These are phyloP conservation scores for Benitochromis conjunctus DNA, from an alignment of 2,113 vertebrate species.

Conservation along the genomic window DNA sequence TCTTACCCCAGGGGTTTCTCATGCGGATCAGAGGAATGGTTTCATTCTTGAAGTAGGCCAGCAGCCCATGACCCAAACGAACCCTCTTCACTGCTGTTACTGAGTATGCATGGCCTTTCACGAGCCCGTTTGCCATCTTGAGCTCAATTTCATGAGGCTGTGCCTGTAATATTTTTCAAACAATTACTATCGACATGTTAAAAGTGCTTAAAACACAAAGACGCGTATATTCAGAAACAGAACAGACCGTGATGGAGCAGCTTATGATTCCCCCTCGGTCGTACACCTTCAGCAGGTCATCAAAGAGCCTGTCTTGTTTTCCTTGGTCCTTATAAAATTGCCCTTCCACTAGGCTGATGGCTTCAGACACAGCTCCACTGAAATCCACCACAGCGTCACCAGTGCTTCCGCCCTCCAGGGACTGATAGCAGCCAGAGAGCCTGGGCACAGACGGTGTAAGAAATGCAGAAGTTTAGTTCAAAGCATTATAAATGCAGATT, in stretches of 20 bases:
- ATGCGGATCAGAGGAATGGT: slow-evolving; percentile 87
- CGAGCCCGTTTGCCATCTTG: slow-evolving; percentile 76
- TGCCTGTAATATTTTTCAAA: slow-evolving; percentile 50
- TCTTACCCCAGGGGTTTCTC: slow-evolving; percentile 92
- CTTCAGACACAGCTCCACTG: slow-evolving; percentile 87
- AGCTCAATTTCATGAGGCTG: slow-evolving; percentile 65
- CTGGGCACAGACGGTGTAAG: slow-evolving; percentile 54
- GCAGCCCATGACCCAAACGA: slow-evolving; percentile 77
- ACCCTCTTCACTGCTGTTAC: slow-evolving; percentile 84
- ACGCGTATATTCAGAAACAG: neutral
- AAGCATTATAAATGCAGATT: neutral
- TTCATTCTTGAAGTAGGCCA: slow-evolving; percentile 78
- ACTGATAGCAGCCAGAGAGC: slow-evolving; percentile 88
- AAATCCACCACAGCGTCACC: slow-evolving; percentile 94
- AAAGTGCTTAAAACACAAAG: neutral
- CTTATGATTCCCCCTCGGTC: slow-evolving; percentile 86
- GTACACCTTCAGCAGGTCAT: slow-evolving; percentile 82
- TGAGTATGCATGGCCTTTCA: slow-evolving; percentile 88
- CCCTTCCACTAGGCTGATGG: slow-evolving; percentile 76
- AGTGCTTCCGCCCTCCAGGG: slow-evolving; percentile 87
- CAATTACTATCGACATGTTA: neutral
- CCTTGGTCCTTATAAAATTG: slow-evolving; percentile 73
- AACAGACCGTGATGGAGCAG: slow-evolving; percentile 76
- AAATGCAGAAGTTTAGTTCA: neutral
- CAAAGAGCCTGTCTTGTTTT: slow-evolving; percentile 82